Evolutionary conservation across 2,113 vertebrate genomes (phyloP), one percentile per base, ranked within the genome.

Genomic region (Saimiri boliviensis): DNA sequence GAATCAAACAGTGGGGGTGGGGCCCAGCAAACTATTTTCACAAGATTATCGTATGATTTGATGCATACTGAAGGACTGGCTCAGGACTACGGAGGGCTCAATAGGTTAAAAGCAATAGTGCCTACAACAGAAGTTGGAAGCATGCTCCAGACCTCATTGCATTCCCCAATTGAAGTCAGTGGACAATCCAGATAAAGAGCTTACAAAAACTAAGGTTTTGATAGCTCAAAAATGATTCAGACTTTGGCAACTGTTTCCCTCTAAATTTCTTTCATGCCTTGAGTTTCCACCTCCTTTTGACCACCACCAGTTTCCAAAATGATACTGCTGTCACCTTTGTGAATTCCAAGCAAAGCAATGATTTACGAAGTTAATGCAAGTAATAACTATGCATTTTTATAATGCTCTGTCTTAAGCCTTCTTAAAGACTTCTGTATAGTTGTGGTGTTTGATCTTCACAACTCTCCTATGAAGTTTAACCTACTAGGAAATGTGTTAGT

Each of bases 381-480:
- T 45, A 82, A 47, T n/a, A 96, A 37, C 54, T 58, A 23, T n/a
- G 27, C 32, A 92, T 49, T 94, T 94, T 88, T 52, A 87, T 81
- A 93, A 79, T 58, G 30, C 1, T 80, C 20, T 74, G 37, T 49
- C n/a, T 89, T 52, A 52, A 52, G 52, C 17, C 52, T 52, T 96
- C 35, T 54, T 42, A 92, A 88, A 89, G 79, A 68, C 27, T 80
- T 91, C 77, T 60, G 76, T 73, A 42, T 52, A 89, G 74, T 86
- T 32, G 54, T 7, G 27, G 68, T 42, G 42, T 42, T 95, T 76
- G n/a, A 83, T 79, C 58, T 73, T 97, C n/a, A 66, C 25, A 89
- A 47, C n/a, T 97, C 56, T 89, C 77, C 73, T 70, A n/a, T 47
- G 37, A 97, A 96, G 25, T 90, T 93, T 85, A 88, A 91, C 27